Evolutionary conservation across 2,888 invertebrate genomes (phyloP).

Genomic region (Cephus rjabovi): DNA sequence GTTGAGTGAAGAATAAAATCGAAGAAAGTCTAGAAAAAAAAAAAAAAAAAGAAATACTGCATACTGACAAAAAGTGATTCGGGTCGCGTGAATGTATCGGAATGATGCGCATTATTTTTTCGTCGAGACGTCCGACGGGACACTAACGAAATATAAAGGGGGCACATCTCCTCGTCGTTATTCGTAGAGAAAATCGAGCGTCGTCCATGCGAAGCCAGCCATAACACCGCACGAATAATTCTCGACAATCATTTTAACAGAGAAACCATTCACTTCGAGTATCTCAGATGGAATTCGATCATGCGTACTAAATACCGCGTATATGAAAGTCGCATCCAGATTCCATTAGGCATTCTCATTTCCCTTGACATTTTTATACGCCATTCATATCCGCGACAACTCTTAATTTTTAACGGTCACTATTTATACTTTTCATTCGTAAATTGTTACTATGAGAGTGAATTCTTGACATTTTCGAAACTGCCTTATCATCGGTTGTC

Average conservation of each 20-base stretch:
- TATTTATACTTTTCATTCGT: not conserved
- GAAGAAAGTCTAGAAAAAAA: not conserved
- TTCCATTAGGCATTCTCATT: not conserved
- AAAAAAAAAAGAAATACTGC: not conserved
- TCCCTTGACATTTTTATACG: not conserved
- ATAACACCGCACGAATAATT: conserved; percentile 31
- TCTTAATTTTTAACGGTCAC: not conserved
- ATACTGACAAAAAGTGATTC: not conserved
- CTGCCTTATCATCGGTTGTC: not conserved
- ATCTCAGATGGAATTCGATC: not conserved
- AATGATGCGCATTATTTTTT: not conserved
- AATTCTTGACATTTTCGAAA: not conserved
- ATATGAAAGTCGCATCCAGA: not conserved
- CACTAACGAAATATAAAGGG: not conserved
- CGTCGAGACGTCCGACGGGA: not conserved
- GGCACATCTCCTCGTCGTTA: not conserved
- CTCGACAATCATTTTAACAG: not conserved
- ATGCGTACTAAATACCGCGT: not conserved
- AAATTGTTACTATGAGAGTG: not conserved
- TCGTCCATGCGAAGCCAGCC: conserved; percentile 45
- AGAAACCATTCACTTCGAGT: not conserved
- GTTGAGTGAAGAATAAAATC: not conserved
- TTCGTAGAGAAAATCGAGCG: conserved; percentile 48
- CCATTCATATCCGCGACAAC: not conserved
- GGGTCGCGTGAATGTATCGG: not conserved